These are phyloP conservation scores for Rhamnusium bicolor DNA, from an alignment of 2,888 invertebrate genomes.

Conservation along the genomic window DNA sequence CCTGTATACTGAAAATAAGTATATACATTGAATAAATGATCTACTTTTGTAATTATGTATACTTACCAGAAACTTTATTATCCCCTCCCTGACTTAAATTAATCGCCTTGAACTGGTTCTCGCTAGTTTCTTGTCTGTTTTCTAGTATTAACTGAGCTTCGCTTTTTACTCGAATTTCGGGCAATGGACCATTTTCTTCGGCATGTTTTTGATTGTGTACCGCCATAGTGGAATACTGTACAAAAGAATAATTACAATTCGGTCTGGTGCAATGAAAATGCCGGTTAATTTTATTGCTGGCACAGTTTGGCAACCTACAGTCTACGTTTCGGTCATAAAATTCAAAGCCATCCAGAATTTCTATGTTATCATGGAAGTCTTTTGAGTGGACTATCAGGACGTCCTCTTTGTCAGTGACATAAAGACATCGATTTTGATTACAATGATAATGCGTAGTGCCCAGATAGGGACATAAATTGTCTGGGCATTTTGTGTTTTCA, in stretches of 20 bases:
- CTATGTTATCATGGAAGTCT: slow-evolving; percentile 88
- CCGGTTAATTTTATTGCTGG: slow-evolving; percentile 79
- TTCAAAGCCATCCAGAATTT: slow-evolving; percentile 88
- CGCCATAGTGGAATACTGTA: slow-evolving; percentile 82
- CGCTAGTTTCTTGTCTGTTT: slow-evolving; percentile 53
- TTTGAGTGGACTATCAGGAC: slow-evolving; percentile 87
- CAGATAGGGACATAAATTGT: slow-evolving; percentile 81
- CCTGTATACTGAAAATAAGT: slow-evolving; percentile 9
- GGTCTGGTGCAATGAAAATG: slow-evolving; percentile 85
- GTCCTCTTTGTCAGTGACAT: slow-evolving; percentile 85
- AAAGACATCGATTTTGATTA: slow-evolving; percentile 86
- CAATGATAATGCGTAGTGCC: slow-evolving; percentile 89
- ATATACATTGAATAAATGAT: slow-evolving; percentile 36
- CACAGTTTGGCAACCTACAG: slow-evolving; percentile 79
- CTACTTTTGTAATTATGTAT: not conserved
- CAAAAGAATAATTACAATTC: slow-evolving; percentile 82
- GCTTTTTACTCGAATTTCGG: slow-evolving; percentile 56
- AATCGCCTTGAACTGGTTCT: slow-evolving; percentile 62
- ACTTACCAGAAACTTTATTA: slow-evolving; percentile 68
- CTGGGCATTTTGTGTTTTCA: slow-evolving; percentile 81
- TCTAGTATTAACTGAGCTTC: slow-evolving; percentile 59
- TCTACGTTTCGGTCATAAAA: slow-evolving; percentile 85
- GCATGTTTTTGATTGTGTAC: slow-evolving; percentile 81
- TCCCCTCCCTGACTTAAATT: slow-evolving; percentile 64
- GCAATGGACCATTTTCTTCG: slow-evolving; percentile 60